A percentile compares a stretch with the other conserved stretches of the same genome.
Evolutionary conservation across 2,113 vertebrate genomes (phyloP).

Genomic region (Oenanthe oenanthe): DNA sequence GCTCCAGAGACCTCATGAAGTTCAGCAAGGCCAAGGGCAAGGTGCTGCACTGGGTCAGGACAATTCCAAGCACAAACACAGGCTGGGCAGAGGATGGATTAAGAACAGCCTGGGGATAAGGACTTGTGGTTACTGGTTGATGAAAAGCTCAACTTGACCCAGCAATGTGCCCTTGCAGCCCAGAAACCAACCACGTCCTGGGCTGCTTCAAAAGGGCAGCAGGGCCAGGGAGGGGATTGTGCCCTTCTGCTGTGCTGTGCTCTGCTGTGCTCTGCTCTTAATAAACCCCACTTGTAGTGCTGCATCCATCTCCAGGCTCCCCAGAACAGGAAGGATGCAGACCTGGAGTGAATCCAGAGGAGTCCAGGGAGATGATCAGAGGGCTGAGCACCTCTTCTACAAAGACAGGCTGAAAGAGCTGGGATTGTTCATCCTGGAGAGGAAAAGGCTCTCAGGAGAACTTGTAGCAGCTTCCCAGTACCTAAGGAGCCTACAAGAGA

Average conservation of each 20-base stretch:
- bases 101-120: not conserved
- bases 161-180: not conserved
- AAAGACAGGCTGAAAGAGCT: not conserved
- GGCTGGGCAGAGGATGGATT: not conserved
- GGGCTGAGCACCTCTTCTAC: not conserved
- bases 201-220: not conserved
- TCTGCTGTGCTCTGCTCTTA: not conserved
- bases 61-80: not conserved
- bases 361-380: not conserved
- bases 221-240: not conserved
- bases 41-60: not conserved
- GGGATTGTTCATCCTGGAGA: not conserved
- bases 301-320: not conserved
- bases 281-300: not conserved
- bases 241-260: not conserved
- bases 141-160: not conserved
- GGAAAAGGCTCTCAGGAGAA: not conserved
- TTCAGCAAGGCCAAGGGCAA: not conserved
- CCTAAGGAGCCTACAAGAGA: not conserved
- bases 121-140: not conserved
- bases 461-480: not conserved
- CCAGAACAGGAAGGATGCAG: not conserved
- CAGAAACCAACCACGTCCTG: not conserved
- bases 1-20: not conserved
- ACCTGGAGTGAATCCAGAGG: not conserved